Evolutionary conservation across 64 coral and sea anemone species (phyloP), one percentile per base, ranked within the genome.

Genomic region (Acropora yongei): DNA sequence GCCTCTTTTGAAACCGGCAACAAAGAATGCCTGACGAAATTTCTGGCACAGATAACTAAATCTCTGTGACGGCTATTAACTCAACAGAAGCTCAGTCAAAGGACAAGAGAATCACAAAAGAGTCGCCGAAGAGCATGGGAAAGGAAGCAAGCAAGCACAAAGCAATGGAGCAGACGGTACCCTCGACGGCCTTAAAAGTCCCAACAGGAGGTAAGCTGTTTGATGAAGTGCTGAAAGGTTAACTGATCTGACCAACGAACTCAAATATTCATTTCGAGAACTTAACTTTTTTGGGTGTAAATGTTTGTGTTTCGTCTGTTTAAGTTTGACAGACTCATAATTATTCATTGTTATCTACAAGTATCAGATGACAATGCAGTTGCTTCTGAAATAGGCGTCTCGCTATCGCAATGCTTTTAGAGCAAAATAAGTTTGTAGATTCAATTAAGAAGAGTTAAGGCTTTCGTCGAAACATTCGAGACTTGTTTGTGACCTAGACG

Each of bases 91-190:
- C 17, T 8, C 82, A 72, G 10, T 48, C 17, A 61, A 85, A 9
- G 43, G 65, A 85, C 47, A 85, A 72, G 42, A 68, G 44, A 45
- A 17, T 65, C 1, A 72, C 44, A n/a, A 68, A 20, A 72, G 61
- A 72, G 10, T 47, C 63, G 16, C 58, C 82, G 0, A 85, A 85
- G 40, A 85, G 13, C 13, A 85, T 85, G 82, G 82, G 82, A 14
- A 85, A 85, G 44, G 82, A 85, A 71, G 82, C 82, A 6, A 85
- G 82, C 45, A 85, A 85, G 44, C 82, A 85, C 18, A 85, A 85
- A 71, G 1, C 82, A 3, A 85, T 16, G 8, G 82, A 71, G 1
- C 69, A 85, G 49, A 13, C 82, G 39, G 82, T 39, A 44, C 47
- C 30, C 67, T 84, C 82, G 1, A 69, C 82, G 39, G 61, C 82